Evolutionary conservation across 2,888 invertebrate genomes (phyloP).

Genomic region (Hyposoter didymator): DNA sequence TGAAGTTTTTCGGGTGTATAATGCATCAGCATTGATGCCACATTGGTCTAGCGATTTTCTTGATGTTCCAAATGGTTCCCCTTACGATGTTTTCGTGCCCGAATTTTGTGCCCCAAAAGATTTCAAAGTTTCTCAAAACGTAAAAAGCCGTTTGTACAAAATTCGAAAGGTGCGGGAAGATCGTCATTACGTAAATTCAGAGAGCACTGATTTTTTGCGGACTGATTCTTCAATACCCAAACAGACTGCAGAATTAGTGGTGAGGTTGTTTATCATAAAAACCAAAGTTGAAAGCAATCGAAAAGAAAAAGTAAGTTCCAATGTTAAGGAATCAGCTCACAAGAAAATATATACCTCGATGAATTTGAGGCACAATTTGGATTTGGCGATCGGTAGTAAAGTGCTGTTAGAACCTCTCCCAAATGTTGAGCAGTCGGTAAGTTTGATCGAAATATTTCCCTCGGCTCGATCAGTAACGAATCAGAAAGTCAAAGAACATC

Average conservation of each 20-base stretch:
- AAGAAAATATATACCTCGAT: slow-evolving; percentile 86
- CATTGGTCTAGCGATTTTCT: slow-evolving; percentile 20
- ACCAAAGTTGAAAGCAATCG: slow-evolving; percentile 66
- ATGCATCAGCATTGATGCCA: slow-evolving; percentile 59
- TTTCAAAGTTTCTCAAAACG: slow-evolving; percentile 2
- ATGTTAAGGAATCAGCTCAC: slow-evolving; percentile 54
- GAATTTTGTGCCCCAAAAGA: slow-evolving; percentile 74
- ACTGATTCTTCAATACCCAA: slow-evolving; percentile 60
- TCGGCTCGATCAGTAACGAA: slow-evolving; percentile 68
- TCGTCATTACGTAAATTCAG: slow-evolving; percentile 60
- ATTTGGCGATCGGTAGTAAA: slow-evolving; percentile 86
- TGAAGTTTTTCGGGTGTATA: slow-evolving; percentile 73
- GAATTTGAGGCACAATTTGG: slow-evolving; percentile 85
- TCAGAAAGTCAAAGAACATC: slow-evolving; percentile 77
- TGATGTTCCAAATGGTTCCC: slow-evolving; percentile 72
- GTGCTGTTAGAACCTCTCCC: slow-evolving; percentile 84
- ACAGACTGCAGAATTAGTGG: slow-evolving; percentile 69
- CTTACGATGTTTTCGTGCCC: slow-evolving; percentile 83
- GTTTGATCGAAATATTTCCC: slow-evolving; percentile 85
- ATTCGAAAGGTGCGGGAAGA: slow-evolving; percentile 76
- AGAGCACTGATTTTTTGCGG: slow-evolving; percentile 69
- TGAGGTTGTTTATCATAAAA: slow-evolving; percentile 80
- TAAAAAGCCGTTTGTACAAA: slow-evolving; percentile 71
- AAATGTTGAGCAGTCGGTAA: slow-evolving; percentile 82
- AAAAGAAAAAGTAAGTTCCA: slow-evolving; percentile 43